phyloP scores from a whole-genome alignment of 2,113 vertebrate genomes.

The Emydura subglobosa region DNA sequence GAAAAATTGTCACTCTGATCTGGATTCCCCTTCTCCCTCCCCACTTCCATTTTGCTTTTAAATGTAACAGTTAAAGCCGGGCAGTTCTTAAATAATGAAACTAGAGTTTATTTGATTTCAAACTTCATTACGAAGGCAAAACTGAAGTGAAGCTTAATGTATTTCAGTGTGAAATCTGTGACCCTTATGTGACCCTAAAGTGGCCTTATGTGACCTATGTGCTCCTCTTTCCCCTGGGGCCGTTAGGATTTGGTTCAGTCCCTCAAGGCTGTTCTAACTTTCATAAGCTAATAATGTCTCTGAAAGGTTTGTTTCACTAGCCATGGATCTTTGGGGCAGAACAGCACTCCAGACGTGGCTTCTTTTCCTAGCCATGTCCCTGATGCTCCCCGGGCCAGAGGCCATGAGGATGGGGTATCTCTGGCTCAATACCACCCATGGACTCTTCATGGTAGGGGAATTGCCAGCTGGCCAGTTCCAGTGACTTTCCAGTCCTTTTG shows the following conservation, averaged over 20 bases:
- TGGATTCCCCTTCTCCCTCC: not conserved
- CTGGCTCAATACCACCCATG: not conserved
- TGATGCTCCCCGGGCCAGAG: not conserved
- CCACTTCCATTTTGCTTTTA: not conserved
- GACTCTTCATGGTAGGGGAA: not conserved
- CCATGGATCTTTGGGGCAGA: not conserved
- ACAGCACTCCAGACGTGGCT: not conserved
- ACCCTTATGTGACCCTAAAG: too few species aligned
- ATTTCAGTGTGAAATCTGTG: not conserved
- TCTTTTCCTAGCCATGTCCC: not conserved
- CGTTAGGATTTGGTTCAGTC: not conserved
- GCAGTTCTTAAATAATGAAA: not conserved
- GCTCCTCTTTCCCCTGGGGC: fast-evolving
- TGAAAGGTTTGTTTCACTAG: not conserved
- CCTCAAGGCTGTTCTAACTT: not conserved
- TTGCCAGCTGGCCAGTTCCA: not conserved
- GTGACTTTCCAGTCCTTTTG: not conserved
- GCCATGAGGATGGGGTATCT: not conserved
- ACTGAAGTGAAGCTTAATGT: not conserved
- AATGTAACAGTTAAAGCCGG: not conserved
- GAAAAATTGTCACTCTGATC: not conserved
- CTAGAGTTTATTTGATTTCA: not conserved
- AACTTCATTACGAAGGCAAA: not conserved
- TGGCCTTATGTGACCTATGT: fast-evolving
- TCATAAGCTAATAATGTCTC: not conserved